A percentile compares a stretch with the other conserved stretches of the same genome.
Evolutionary conservation across 2,888 invertebrate genomes (phyloP).

Genomic region (Platycheirus rosarum): DNA sequence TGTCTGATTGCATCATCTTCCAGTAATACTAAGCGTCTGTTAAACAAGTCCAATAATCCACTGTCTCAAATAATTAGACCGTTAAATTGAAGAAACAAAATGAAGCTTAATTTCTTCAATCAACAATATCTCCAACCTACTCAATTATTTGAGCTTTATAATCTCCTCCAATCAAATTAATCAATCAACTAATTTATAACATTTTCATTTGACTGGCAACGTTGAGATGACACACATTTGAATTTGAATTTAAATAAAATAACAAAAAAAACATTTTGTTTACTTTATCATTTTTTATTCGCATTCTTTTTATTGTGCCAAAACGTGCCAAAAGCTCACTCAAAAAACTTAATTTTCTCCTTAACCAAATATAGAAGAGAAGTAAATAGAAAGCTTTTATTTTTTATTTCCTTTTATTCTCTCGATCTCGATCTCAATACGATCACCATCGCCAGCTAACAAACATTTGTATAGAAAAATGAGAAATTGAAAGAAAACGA

Average conservation of each 20-base stretch:
- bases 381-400: constrained; percentile 5
- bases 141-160: neutral
- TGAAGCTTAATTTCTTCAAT: neutral
- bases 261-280: constrained; percentile 45
- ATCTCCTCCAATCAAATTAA: neutral
- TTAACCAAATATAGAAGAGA: neutral
- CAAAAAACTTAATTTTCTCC: constrained; percentile 32
- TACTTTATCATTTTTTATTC: constrained; percentile 33
- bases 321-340: constrained; percentile 47
- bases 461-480: constrained; percentile 67
- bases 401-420: neutral
- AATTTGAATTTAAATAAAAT: constrained; percentile 1
- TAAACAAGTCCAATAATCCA: neutral
- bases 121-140: neutral
- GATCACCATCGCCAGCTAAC: constrained; percentile 5
- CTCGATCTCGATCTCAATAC: constrained; percentile 4
- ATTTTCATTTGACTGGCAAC: constrained; percentile 7
- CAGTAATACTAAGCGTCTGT: neutral
- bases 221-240: neutral
- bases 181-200: neutral
- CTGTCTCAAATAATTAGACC: neutral
- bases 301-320: constrained; percentile 16
- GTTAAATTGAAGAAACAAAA: neutral
- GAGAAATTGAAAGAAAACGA: constrained; percentile 61
- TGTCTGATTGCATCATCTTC: constrained; percentile 29